Evolutionary conservation across 2,888 invertebrate species (phyloP).

Genomic region (Epistrophe eligans): DNA sequence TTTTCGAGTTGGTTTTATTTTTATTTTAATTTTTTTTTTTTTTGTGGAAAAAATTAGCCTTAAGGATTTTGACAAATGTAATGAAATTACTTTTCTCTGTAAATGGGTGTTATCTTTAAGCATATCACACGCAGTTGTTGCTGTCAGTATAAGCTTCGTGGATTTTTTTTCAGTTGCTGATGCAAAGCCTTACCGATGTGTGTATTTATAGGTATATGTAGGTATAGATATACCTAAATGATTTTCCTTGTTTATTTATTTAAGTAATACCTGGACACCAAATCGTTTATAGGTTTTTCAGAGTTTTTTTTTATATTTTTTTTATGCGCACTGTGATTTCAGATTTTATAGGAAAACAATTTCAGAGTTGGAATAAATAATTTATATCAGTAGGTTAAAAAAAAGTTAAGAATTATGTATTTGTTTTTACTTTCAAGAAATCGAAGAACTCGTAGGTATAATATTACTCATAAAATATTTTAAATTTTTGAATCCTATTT

Average conservation of each 20-base stretch:
- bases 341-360: no score
- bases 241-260: conserved; percentile 22
- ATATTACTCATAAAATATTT: no score
- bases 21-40: conserved; percentile 17
- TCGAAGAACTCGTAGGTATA: no score
- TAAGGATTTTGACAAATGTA: conserved; percentile 65
- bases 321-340: no score
- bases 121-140: conserved; percentile 24
- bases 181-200: conserved; percentile 1
- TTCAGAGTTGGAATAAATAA: no score
- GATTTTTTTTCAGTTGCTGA: conserved; percentile 21
- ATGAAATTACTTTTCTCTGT: conserved; percentile 63
- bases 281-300: neutral
- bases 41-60: conserved; percentile 43
- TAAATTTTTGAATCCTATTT: no score
- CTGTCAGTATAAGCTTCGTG: conserved; percentile 30
- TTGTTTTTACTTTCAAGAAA: no score
- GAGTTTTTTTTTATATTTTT: no score
- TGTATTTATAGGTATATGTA: neutral
- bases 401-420: no score
- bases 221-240: neutral
- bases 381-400: no score
- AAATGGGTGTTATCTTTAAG: conserved; percentile 32
- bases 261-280: neutral
- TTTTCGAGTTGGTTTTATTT: neutral